Conservation (phyloP, 2,888 invertebrate genomes). For the Rotaria socialis region DNA sequence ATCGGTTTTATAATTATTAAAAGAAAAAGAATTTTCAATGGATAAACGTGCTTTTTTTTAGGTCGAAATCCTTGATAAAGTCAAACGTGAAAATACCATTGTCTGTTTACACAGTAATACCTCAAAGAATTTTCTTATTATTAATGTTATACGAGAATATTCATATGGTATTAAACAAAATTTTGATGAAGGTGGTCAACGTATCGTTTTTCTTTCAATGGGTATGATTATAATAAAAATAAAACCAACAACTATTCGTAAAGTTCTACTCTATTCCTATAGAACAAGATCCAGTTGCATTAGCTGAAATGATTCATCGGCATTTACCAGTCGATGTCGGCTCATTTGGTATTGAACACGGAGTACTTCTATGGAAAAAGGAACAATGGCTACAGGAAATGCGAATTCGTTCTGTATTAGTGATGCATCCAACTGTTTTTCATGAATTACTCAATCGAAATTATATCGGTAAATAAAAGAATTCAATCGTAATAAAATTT, state of each 20-base stretch:
- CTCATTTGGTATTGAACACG: slow-evolving; percentile 32
- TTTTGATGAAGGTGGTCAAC: not conserved
- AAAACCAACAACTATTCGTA: not conserved
- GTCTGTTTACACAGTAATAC: slow-evolving; percentile 17
- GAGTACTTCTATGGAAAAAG: slow-evolving; percentile 30
- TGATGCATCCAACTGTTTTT: slow-evolving; percentile 37
- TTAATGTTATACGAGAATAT: slow-evolving; percentile 35
- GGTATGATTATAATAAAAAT: not conserved
- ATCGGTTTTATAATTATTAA: no score
- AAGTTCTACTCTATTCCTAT: not conserved
- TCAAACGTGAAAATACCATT: slow-evolving; percentile 20
- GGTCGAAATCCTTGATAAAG: slow-evolving; percentile 28
- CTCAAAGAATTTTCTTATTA: slow-evolving; percentile 22
- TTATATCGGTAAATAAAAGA: not conserved
- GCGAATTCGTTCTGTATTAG: slow-evolving; percentile 21
- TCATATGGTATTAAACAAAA: not conserved
- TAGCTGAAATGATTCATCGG: slow-evolving; percentile 32
- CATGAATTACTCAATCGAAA: slow-evolving; percentile 16
- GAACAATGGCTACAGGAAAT: slow-evolving; percentile 32
- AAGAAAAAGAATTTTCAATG: no score
- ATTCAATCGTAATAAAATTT: not conserved
- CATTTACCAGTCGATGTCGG: slow-evolving; percentile 30
- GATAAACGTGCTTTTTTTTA: not conserved
- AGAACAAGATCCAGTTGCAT: slow-evolving; percentile 28
- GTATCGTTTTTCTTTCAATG: slow-evolving; percentile 15